phyloP scores from a whole-genome alignment of 2,797 vertebrate species.

The Coregonus ussuriensis region DNA sequence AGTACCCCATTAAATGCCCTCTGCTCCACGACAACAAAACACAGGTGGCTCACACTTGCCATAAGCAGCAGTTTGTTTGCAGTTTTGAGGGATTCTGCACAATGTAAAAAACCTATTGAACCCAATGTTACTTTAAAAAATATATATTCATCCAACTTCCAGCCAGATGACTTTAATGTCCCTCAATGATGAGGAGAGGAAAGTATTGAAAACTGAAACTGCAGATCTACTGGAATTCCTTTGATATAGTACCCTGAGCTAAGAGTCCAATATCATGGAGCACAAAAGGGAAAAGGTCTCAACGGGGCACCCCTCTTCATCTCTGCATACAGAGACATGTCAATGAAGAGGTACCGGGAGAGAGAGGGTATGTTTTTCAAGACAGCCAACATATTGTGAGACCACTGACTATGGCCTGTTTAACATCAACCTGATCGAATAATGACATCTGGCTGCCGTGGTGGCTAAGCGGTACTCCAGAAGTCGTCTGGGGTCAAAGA shows the following conservation, averaged over 20 bases:
- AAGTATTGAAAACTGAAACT: neutral
- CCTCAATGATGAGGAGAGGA: neutral
- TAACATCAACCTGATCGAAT: slow-evolving; percentile 22
- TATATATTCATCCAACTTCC: neutral
- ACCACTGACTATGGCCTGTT: slow-evolving; percentile 6
- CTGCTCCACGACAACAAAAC: neutral
- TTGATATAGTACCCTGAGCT: no score
- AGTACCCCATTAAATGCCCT: neutral
- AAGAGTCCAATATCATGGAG: no score
- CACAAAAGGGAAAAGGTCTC: no score
- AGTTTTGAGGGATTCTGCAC: no score
- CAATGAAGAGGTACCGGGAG: no score
- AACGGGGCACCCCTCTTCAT: neutral
- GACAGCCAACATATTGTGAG: neutral
- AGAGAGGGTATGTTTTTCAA: neutral
- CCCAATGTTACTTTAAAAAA: neutral
- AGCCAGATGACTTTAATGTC: neutral
- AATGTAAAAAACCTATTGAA: neutral
- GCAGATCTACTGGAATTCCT: no score
- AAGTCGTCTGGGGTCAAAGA: slow-evolving; percentile 22
- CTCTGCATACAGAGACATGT: no score
- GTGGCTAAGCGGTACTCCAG: neutral
- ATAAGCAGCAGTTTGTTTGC: no score
- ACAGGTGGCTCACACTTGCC: no score
- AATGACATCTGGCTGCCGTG: slow-evolving; percentile 15